Conservation (phyloP, 2,888 invertebrate species). For the Proisotoma minuta region DNA sequence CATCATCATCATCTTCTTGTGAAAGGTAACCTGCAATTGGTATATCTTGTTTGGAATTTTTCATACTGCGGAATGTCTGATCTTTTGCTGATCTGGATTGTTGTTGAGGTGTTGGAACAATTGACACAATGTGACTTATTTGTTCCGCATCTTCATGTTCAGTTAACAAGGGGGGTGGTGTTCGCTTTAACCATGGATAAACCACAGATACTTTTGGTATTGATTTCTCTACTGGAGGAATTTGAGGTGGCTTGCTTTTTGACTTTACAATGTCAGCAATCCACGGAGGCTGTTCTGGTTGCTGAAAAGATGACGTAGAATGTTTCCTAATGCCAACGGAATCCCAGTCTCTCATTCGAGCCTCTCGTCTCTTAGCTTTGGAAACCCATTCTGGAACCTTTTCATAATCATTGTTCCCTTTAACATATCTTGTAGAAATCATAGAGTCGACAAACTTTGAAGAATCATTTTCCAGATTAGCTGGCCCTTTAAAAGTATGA, state of each 20-base stretch:
- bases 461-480: constrained; percentile 20
- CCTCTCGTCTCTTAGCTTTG: constrained; percentile 43
- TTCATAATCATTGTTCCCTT: not conserved
- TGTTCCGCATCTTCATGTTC: not conserved
- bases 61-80: not conserved
- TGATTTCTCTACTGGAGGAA: constrained; percentile 31
- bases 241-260: constrained; percentile 31
- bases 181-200: constrained; percentile 41
- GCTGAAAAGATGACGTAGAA: constrained; percentile 8
- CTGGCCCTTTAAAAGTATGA: constrained; percentile 44
- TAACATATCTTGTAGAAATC: not conserved
- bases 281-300: constrained; percentile 41
- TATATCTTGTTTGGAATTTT: too few species aligned
- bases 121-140: constrained; percentile 31
- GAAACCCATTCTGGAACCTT: constrained; percentile 46
- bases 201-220: constrained; percentile 41
- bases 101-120: constrained; percentile 21
- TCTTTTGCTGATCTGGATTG: not conserved
- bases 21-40: too few species aligned
- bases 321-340: too few species aligned
- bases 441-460: not conserved
- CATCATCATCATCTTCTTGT: too few species aligned
- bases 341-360: constrained; percentile 43
- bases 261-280: constrained; percentile 38
- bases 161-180: not conserved